Evolutionary conservation across 2,888 invertebrate genomes (phyloP).

Genomic region (Athalia rosae): DNA sequence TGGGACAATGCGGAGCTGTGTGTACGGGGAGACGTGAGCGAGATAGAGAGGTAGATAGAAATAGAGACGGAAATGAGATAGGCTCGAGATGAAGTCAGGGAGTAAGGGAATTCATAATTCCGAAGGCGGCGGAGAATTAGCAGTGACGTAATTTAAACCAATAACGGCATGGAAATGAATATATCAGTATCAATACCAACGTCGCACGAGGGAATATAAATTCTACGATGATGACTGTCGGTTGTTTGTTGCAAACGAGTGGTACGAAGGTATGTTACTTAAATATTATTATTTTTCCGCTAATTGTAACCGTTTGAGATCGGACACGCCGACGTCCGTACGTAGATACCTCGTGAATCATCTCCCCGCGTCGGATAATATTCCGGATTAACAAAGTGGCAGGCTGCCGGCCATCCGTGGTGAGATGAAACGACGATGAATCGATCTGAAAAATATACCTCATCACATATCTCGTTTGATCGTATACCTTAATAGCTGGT

Average conservation of each 20-base stretch:
- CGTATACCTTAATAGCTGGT: no score
- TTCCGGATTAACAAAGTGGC: no score
- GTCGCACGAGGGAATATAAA: not conserved
- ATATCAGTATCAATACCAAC: no score
- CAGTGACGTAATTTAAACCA: constrained; percentile 33
- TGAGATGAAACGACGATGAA: no score
- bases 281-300: constrained; percentile 4
- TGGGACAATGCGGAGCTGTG: constrained; percentile 14
- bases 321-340: not conserved
- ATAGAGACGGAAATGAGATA: not conserved
- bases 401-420: no score
- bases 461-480: no score
- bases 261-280: not conserved
- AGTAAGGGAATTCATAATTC: not conserved
- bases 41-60: not conserved
- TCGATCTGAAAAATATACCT: no score
- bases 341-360: not conserved
- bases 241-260: constrained; percentile 19
- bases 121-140: constrained; percentile 26
- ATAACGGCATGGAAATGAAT: constrained; percentile 25
- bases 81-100: not conserved
- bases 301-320: not conserved
- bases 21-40: not conserved
- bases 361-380: no score
- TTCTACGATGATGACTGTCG: constrained; percentile 17